Percentiles rank a stretch among this genome's conserved stretches.
Evolutionary conservation across 2,797 vertebrate species (phyloP).

Genomic region (Champsocephalus esox): DNA sequence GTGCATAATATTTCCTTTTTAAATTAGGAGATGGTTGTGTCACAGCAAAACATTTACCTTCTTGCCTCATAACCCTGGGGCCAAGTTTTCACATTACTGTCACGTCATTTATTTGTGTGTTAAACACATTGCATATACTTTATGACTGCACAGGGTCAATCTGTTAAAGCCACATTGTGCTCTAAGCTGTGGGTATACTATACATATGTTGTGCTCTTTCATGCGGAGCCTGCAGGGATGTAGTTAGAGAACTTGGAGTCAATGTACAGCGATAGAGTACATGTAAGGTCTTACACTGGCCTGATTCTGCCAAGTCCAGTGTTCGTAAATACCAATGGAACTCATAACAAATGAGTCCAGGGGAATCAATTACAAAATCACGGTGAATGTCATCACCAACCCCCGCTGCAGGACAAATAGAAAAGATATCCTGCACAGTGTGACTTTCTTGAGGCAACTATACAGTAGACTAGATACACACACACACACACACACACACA

Average conservation of each 20-base stretch:
- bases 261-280: conserved; percentile 62
- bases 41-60: conserved; percentile 14
- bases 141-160: background rate
- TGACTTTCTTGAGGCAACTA: conserved; percentile 11
- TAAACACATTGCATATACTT: conserved; percentile 10
- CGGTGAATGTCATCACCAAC: conserved; percentile 39
- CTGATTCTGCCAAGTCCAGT: conserved; percentile 78
- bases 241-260: conserved; percentile 64
- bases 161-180: conserved; percentile 26
- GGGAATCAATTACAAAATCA: conserved; percentile 61
- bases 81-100: background rate
- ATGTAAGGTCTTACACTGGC: conserved; percentile 66
- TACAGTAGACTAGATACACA: no score
- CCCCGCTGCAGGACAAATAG: conserved; percentile 30
- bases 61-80: background rate
- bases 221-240: conserved; percentile 54
- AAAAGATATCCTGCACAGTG: conserved; percentile 10
- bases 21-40: background rate
- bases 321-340: conserved; percentile 60
- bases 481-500: background rate
- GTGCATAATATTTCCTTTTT: background rate
- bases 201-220: conserved; percentile 47
- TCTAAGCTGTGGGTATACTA: conserved; percentile 41
- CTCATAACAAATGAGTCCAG: conserved; percentile 62
- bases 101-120: conserved; percentile 14